Percentiles rank a stretch among this genome's conserved stretches.
These are phyloP conservation scores for Eubasilissa splendida DNA, from an alignment of 2,888 invertebrate genomes.

Conservation along the genomic window DNA sequence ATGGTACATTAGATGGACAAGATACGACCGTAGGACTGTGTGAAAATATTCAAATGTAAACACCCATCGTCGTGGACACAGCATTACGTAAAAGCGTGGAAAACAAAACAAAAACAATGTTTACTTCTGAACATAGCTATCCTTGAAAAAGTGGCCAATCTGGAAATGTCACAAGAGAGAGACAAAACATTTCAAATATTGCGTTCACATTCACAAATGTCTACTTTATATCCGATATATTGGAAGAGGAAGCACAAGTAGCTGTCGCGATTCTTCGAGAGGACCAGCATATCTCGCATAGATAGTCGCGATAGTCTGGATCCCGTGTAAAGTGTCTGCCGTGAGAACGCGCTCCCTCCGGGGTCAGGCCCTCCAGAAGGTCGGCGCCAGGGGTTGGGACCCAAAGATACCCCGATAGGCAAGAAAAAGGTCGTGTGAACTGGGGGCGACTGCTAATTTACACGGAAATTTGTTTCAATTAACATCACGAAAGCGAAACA, in stretches of 20 bases:
- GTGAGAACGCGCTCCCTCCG: slow-evolving; percentile 34
- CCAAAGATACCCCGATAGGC: slow-evolving; percentile 30
- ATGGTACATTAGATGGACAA: slow-evolving; percentile 51
- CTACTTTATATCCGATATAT: too few relatives aligned
- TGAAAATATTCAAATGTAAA: slow-evolving; percentile 15
- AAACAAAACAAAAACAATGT: too few relatives aligned
- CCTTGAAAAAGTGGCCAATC: too few relatives aligned
- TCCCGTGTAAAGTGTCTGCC: slow-evolving; percentile 27
- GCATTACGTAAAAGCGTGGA: too few relatives aligned
- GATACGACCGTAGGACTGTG: slow-evolving; percentile 35
- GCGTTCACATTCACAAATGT: too few relatives aligned
- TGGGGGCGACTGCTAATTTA: slow-evolving; percentile 14
- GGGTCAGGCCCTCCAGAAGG: slow-evolving; percentile 20
- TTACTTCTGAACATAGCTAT: too few relatives aligned
- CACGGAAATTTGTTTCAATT: slow-evolving; percentile 23
- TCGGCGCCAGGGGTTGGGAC: slow-evolving; percentile 25
- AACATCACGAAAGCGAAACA: slow-evolving; percentile 35
- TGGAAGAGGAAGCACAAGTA: background rate
- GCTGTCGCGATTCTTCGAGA: background rate
- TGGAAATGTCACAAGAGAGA: too few relatives aligned
- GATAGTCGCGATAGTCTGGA: slow-evolving; percentile 26
- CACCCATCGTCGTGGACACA: too few relatives aligned
- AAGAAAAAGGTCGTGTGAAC: slow-evolving; percentile 40
- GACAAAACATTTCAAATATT: too few relatives aligned
- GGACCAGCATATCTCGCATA: slow-evolving; percentile 5